Percentiles rank a stretch among this genome's conserved stretches.
phyloP scores from a whole-genome alignment of 2,888 invertebrate species.

The Pseudanteris insignis region DNA sequence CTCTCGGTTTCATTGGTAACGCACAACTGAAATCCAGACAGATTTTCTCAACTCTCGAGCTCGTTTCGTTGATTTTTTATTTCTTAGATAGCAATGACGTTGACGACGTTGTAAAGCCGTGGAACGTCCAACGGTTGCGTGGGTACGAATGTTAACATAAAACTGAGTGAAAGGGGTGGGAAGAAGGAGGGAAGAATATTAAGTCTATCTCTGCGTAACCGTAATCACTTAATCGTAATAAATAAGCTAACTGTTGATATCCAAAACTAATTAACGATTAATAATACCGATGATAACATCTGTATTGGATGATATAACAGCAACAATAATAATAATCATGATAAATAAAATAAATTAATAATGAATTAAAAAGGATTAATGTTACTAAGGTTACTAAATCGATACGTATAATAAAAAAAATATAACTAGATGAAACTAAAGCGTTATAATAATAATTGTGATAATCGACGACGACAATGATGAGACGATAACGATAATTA shows the following conservation, averaged over 20 bases:
- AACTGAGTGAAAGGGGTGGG: background rate
- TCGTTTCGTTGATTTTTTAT: too few species aligned
- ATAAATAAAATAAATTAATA: slow-evolving; percentile 38
- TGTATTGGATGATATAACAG: slow-evolving; percentile 42
- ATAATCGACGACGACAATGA: slow-evolving; percentile 49
- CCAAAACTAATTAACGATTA: slow-evolving; percentile 34
- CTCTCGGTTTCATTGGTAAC: too few species aligned
- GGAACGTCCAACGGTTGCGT: too few species aligned
- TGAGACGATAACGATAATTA: slow-evolving; percentile 45
- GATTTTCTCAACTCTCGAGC: too few species aligned
- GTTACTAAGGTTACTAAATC: slow-evolving; percentile 40
- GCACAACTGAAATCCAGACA: too few species aligned
- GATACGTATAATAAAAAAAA: slow-evolving; percentile 28
- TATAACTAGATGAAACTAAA: slow-evolving; percentile 36
- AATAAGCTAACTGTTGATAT: slow-evolving; percentile 47
- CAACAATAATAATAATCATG: slow-evolving; percentile 43
- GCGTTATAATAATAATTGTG: slow-evolving; percentile 45
- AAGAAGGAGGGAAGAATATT: slow-evolving; percentile 2
- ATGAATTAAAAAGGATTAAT: slow-evolving; percentile 35
- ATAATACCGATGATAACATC: slow-evolving; percentile 42
- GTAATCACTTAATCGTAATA: slow-evolving; percentile 43
- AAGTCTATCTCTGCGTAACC: slow-evolving; percentile 33
- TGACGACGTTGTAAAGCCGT: too few species aligned
- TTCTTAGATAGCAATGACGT: too few species aligned
- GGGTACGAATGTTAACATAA: too few species aligned